Percentiles rank a stretch among this genome's conserved stretches.
Evolutionary conservation across 2,888 invertebrate genomes (phyloP).

Genomic region (Spatulosminthurus flaviceps): DNA sequence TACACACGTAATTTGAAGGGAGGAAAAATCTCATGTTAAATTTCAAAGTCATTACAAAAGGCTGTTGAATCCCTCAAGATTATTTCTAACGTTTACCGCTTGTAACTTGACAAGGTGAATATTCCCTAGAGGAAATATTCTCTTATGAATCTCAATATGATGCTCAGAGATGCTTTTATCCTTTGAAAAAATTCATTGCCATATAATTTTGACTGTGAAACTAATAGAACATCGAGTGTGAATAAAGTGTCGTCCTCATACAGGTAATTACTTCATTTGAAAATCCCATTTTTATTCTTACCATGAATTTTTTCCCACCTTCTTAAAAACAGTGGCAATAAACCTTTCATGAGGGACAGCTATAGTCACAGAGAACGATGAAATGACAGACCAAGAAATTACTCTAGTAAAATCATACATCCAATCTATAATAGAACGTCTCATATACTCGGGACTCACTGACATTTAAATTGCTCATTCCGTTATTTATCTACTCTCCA

Average conservation of each 20-base stretch:
- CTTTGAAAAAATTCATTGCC: constrained; percentile 6
- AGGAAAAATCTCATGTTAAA: no score
- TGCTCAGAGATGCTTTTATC: not conserved
- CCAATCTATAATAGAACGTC: not conserved
- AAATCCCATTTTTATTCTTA: not conserved
- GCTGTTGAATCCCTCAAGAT: no score
- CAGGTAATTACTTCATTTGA: constrained; percentile 27
- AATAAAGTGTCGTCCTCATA: constrained; percentile 18
- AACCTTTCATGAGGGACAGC: not conserved
- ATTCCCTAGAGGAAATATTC: not conserved
- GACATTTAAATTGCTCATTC: constrained; percentile 9
- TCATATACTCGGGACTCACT: not conserved
- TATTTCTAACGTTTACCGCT: no score
- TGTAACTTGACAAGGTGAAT: not conserved
- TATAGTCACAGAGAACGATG: not conserved
- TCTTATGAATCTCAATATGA: not conserved
- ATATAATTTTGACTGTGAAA: not conserved
- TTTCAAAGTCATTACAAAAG: no score
- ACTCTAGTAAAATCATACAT: no score
- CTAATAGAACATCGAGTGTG: not conserved
- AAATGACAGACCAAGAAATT: no score
- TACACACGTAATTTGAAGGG: no score
- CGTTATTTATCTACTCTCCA: constrained; percentile 1
- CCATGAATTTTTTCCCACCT: not conserved
- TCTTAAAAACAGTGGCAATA: constrained; percentile 18